Evolutionary conservation across 2,888 invertebrate species (phyloP), one percentile per base, ranked within the genome.

Genomic region (Eupithecia centaureata): DNA sequence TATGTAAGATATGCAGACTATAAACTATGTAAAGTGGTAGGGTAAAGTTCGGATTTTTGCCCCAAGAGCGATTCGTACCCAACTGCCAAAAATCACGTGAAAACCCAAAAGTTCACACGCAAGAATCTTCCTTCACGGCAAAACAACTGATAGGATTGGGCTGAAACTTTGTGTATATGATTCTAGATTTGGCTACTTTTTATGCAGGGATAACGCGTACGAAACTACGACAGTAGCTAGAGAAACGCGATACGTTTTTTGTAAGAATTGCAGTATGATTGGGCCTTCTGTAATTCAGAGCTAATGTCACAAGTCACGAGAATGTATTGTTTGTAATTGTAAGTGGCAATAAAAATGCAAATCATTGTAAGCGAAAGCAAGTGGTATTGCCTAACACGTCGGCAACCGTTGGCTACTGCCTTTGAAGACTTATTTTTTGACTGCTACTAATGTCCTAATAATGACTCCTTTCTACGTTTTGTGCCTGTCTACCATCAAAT

Each of bases 361-460:
- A 52, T 52, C 27, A 52, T 52, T 52, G 52, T 27, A 52, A 15
- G 52, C 15, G 52, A 52, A 52, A 52, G 52, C 52, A 27, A 52
- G 15, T 27, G 15, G 52, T 5, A 52, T 52, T 27, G 52, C 27
- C 27, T 52, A 27, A 52, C 27, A 13, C 25, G 10, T 27, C 52
- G 52, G 25, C 27, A 27, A 52, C 15, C 27, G 27, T 52, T 51
- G 25, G 25, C 51, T 47, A 22, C 22, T 47, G 18, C 7, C 22
- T 22, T 47, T 18, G 22, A 10, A 51, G 22, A 18, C 52, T 42
- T 47, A 47, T 47, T 47, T 47, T 22, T 12, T 12, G 22, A 22
- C 47, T 47, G 47, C 47, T 22, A 22, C 22, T 47, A 3, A 18
- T 18, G 8, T n/a, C 47, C 22, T 12, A 22, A 47, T 47, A 22